Evolutionary conservation across 2,797 vertebrate species (phyloP), one percentile per base, ranked within the genome.

Genomic region (Dermochelys coriacea): DNA sequence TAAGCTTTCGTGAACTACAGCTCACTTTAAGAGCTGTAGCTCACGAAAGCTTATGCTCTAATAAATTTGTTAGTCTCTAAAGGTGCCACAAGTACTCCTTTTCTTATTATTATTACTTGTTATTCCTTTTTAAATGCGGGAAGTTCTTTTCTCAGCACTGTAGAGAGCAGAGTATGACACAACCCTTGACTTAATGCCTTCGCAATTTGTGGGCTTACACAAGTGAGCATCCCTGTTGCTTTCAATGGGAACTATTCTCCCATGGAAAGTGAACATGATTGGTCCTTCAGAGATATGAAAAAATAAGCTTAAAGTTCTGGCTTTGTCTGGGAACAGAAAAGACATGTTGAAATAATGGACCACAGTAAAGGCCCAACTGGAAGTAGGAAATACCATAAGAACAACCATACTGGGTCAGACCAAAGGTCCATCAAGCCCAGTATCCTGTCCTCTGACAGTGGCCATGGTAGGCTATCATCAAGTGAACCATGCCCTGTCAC

Each of bases 281-380:
- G 86, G 59, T 11, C 45, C 88, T 71, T 77, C 41, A 41, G 41
- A 41, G 41, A 41, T 41, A 41, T 41, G 41, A 41, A 41, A 41
- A 41, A 41, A 41, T 41, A 80, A 91, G 83, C 80, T 82, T 83
- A 74, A 25, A 14, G 23, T 91, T 86, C 21, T 51, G 74, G n/a
- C 25, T 45, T 84, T 31, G 75, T 41, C 7, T 74, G 71, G 71
- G 86, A 47, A 29, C 12, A 75, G 91, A 97, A 37, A 31, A 83
- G 80, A 80, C 57, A 88, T 49, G 47, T n/a, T 91, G 82, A 93
- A 94, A 91, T 82, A 0, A 85, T 55, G 49, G 80, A 88, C 93
- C 64, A 51, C 55, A 52, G 6, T 82, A 89, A 95, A 87, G 37
- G 90, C 25, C 71, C 71, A 47, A 29, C 25, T 15, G 14, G 41